Conservation (phyloP, 2,888 invertebrate species). For the Liopterus haemorrhoidalis region DNA sequence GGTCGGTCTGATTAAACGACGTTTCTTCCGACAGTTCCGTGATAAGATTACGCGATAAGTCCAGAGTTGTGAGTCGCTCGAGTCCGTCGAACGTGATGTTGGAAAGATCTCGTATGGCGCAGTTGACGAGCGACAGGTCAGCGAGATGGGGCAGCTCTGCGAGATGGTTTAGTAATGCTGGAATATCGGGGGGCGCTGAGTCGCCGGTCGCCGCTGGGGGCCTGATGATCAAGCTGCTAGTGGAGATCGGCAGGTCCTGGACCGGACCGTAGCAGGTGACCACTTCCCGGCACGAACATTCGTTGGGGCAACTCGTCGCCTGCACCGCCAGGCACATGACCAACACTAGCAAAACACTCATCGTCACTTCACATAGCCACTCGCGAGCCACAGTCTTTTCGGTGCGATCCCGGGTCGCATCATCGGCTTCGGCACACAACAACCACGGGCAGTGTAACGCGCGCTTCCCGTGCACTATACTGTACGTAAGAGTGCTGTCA, state of each 20-base stretch:
- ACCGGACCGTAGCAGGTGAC: constrained; percentile 18
- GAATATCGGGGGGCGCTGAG: constrained; percentile 8
- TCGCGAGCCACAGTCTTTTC: neutral
- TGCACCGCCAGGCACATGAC: constrained; percentile 36
- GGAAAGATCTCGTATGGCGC: constrained; percentile 4
- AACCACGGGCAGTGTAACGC: neutral
- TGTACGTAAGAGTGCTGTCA: neutral
- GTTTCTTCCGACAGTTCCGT: constrained; percentile 27
- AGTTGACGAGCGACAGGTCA: constrained; percentile 9
- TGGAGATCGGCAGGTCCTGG: constrained; percentile 7
- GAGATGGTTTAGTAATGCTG: constrained; percentile 14
- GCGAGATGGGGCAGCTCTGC: constrained; percentile 24
- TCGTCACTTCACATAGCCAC: constrained; percentile 25
- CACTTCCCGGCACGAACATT: constrained; percentile 38
- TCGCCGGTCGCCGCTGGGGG: constrained; percentile 16
- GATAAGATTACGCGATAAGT: constrained; percentile 35
- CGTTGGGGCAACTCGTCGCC: constrained; percentile 38
- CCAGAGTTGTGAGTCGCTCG: constrained; percentile 31
- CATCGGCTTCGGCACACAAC: constrained; percentile 2
- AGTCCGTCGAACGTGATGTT: constrained; percentile 25
- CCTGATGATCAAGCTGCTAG: constrained; percentile 7
- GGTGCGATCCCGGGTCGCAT: neutral
- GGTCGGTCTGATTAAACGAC: constrained; percentile 40
- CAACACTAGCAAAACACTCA: constrained; percentile 40
- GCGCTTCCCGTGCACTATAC: neutral